Conservation (phyloP, 2,797 vertebrate species). For the Enteromius trimaculatus region DNA sequence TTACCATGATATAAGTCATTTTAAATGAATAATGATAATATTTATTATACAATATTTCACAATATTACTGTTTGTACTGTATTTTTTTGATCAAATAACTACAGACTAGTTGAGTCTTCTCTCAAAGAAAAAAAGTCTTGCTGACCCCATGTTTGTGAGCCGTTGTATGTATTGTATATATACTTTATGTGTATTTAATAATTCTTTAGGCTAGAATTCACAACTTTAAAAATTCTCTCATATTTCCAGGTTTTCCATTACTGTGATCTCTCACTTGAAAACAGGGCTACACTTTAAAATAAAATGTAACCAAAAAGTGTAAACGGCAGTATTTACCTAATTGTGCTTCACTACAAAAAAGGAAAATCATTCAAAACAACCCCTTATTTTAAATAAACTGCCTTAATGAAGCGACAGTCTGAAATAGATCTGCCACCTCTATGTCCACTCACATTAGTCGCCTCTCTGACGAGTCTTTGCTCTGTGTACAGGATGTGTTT, state of each 20-base stretch:
- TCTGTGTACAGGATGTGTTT: conserved; percentile 96
- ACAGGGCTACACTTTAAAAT: too few species aligned
- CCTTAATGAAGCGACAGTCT: not conserved
- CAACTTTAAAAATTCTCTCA: not conserved
- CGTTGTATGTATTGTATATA: not conserved
- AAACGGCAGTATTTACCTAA: not conserved
- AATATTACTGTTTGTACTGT: not conserved
- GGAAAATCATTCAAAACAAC: not conserved
- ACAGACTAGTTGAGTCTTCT: not conserved
- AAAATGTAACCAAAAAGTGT: not conserved
- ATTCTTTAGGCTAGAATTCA: not conserved
- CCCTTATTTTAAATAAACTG: not conserved
- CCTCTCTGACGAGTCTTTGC: conserved; percentile 93
- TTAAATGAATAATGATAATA: too few species aligned
- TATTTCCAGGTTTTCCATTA: not conserved
- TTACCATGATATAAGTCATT: not conserved
- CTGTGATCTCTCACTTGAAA: not conserved
- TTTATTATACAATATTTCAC: too few species aligned
- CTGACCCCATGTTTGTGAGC: not conserved
- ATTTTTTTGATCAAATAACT: not conserved
- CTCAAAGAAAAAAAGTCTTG: not conserved
- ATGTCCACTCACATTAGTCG: conserved; percentile 84
- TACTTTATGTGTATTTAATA: not conserved
- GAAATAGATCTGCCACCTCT: not conserved
- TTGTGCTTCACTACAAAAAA: not conserved